Evolutionary conservation across 2,888 invertebrate species (phyloP).

Genomic region (Bombylius discolor): DNA sequence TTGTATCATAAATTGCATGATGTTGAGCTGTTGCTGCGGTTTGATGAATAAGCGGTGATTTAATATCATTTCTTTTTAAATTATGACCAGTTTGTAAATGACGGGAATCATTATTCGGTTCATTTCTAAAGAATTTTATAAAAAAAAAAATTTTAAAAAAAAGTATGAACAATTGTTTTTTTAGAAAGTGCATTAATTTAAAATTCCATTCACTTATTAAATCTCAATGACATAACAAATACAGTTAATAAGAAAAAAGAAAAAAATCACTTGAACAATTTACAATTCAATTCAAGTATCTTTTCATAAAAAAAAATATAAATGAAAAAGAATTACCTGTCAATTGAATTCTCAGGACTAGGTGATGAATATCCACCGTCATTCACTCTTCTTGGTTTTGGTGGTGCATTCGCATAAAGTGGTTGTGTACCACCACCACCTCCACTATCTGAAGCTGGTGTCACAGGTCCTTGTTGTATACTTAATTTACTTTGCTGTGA

Average conservation of each 20-base stretch:
- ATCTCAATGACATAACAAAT: too few species aligned
- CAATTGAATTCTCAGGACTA: conserved; percentile 49
- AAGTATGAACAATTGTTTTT: background rate
- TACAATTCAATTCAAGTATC: too few species aligned
- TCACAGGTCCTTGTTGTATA: conserved; percentile 26
- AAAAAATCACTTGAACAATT: too few species aligned
- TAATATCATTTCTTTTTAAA: conserved; percentile 37
- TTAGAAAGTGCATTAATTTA: too few species aligned
- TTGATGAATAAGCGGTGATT: conserved; percentile 24
- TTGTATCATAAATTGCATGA: conserved; percentile 41
- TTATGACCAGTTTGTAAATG: conserved; percentile 40
- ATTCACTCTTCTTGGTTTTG: conserved; percentile 69
- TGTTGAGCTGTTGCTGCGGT: conserved; percentile 37
- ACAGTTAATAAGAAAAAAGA: too few species aligned
- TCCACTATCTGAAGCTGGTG: conserved; percentile 25
- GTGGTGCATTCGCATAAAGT: conserved; percentile 79
- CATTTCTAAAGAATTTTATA: conserved; percentile 37
- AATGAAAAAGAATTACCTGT: conserved; percentile 16
- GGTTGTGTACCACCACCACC: conserved; percentile 43
- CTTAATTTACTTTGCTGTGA: conserved; percentile 34
- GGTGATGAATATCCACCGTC: conserved; percentile 63
- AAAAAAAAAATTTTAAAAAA: background rate
- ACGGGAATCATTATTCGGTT: conserved; percentile 43
- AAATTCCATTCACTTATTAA: too few species aligned
- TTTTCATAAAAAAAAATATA: too few species aligned